A percentile compares a stretch with the other conserved stretches of the same genome.
Evolutionary conservation across 92 coral and sea anemone species (phyloP).

Genomic region (Porites cylindrica): DNA sequence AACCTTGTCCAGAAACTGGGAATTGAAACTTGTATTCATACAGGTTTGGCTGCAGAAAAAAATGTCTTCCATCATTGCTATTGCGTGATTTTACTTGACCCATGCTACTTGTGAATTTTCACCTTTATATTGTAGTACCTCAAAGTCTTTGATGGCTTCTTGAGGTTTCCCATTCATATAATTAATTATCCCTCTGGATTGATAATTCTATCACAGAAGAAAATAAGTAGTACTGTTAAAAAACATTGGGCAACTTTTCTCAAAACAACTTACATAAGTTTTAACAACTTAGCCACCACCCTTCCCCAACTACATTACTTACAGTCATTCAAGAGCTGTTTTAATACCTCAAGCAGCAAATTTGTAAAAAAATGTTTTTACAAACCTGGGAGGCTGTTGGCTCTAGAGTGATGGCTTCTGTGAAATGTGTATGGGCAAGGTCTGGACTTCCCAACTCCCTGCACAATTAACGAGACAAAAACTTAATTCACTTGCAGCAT

Average conservation of each 20-base stretch:
- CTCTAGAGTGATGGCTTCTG: slow-evolving; percentile 68
- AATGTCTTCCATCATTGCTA: no score
- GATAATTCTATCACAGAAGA: slow-evolving; percentile 63
- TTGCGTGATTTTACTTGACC: no score
- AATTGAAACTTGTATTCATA: not conserved
- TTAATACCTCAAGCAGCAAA: not conserved
- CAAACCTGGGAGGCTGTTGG: slow-evolving; percentile 78
- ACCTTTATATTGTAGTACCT: slow-evolving; percentile 36
- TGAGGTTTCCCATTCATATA: slow-evolving; percentile 81
- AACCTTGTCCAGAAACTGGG: no score
- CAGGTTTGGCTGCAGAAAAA: not conserved
- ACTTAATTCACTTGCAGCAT: no score
- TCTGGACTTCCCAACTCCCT: slow-evolving; percentile 81
- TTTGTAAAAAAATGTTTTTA: not conserved
- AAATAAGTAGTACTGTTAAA: not conserved
- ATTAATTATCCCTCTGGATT: slow-evolving; percentile 78
- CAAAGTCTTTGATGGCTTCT: slow-evolving; percentile 75
- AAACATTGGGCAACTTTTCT: not conserved
- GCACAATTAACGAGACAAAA: not conserved
- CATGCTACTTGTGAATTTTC: no score
- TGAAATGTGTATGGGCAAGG: slow-evolving; percentile 76
- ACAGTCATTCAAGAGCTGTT: not conserved
- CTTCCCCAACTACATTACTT: not conserved
- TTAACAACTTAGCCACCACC: not conserved
- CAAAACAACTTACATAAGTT: not conserved